Percentiles rank a stretch among this genome's conserved stretches.
phyloP scores from a whole-genome alignment of 1,140 invertebrate genomes.

The Lepidurus apus region DNA sequence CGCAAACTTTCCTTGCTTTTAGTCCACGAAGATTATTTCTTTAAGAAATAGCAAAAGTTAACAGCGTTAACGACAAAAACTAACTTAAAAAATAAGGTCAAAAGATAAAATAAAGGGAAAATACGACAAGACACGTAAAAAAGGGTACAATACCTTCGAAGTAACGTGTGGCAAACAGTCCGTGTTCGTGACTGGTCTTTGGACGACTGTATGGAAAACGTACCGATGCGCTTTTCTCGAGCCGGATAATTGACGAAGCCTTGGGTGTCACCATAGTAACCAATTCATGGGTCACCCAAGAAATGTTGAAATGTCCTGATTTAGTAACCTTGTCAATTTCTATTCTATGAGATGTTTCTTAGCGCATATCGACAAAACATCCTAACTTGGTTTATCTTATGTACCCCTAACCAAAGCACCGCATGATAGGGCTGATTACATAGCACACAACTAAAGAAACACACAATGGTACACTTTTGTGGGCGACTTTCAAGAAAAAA shows the following conservation, averaged over 20 bases:
- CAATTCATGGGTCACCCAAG: constrained; percentile 14
- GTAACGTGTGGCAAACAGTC: not conserved
- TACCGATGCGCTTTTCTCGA: not conserved
- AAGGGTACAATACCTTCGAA: too few species aligned
- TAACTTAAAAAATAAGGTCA: too few species aligned
- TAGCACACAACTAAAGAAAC: too few species aligned
- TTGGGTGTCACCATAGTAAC: constrained; percentile 21
- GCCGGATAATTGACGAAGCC: constrained; percentile 7
- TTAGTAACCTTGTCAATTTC: not conserved
- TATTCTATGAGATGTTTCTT: not conserved
- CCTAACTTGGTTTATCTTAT: not conserved
- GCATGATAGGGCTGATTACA: too few species aligned
- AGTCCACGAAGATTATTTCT: too few species aligned
- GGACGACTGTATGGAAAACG: constrained; percentile 17
- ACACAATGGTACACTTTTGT: not conserved
- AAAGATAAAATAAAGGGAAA: too few species aligned
- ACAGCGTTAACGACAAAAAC: too few species aligned
- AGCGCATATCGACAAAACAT: not conserved
- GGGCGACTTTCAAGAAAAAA: not conserved
- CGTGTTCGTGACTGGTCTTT: constrained; percentile 1
- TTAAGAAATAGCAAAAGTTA: too few species aligned
- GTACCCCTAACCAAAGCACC: too few species aligned
- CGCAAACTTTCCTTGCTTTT: too few species aligned
- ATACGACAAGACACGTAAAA: too few species aligned
- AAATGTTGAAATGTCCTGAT: not conserved